phyloP scores from a whole-genome alignment of 2,797 vertebrate genomes.

The Semotilus atromaculatus region DNA sequence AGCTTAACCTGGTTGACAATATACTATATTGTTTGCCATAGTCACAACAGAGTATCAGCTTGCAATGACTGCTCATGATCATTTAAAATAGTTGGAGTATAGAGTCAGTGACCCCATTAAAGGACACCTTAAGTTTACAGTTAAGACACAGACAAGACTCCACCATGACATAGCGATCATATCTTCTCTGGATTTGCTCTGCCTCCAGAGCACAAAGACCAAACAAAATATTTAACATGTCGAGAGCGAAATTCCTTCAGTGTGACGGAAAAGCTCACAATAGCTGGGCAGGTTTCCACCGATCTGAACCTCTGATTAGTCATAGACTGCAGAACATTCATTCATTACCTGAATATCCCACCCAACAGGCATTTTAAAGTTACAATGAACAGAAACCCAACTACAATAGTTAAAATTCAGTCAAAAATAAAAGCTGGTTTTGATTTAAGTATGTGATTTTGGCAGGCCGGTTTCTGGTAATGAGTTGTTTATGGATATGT shows the following conservation, averaged over 20 bases:
- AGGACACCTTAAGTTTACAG: not conserved
- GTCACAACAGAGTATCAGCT: not conserved
- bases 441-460: not conserved
- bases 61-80: not conserved
- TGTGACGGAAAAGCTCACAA: constrained; percentile 8
- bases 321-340: not conserved
- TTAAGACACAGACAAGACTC: constrained; percentile 5
- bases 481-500: constrained; percentile 19
- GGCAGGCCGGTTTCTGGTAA: not conserved
- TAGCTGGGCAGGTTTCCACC: constrained; percentile 6
- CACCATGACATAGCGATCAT: not conserved
- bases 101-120: too few relatives aligned
- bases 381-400: not conserved
- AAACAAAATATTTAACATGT: not conserved
- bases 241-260: not conserved
- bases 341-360: not conserved
- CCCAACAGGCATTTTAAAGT: not conserved
- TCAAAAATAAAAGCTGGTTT: not conserved
- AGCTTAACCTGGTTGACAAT: not conserved
- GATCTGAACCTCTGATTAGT: not conserved
- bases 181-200: constrained; percentile 6
- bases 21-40: not conserved
- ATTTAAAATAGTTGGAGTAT: not conserved
- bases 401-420: not conserved
- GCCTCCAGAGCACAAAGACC: not conserved